Conservation (phyloP, 2,888 invertebrate species). For the Drosophila birchii region DNA sequence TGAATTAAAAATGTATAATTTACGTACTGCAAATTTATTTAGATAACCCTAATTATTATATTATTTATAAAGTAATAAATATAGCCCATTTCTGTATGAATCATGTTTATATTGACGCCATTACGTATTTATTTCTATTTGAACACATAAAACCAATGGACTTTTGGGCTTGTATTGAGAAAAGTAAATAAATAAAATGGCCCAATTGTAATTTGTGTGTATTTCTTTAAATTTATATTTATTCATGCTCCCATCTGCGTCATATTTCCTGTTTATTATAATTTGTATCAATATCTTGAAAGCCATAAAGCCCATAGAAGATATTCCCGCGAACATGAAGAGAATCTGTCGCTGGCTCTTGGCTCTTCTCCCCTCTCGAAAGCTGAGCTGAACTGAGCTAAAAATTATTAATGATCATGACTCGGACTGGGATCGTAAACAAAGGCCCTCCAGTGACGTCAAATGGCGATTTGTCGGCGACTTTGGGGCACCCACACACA, state of each 20-base stretch:
- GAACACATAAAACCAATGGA: background rate
- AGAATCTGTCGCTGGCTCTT: slow-evolving; percentile 2
- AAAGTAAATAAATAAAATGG: slow-evolving; percentile 6
- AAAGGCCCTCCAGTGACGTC: slow-evolving; percentile 64
- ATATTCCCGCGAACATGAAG: slow-evolving; percentile 8
- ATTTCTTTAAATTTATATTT: background rate
- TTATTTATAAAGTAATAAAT: background rate
- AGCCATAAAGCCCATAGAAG: slow-evolving; percentile 6
- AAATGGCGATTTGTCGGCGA: slow-evolving; percentile 33
- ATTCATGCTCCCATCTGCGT: slow-evolving; percentile 14
- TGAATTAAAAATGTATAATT: background rate
- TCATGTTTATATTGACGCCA: background rate
- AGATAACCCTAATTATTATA: background rate
- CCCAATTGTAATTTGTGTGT: slow-evolving; percentile 6
- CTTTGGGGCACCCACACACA: slow-evolving; percentile 37
- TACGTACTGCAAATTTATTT: background rate
- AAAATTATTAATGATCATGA: slow-evolving; percentile 66
- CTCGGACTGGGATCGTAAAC: slow-evolving; percentile 41
- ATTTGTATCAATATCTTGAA: slow-evolving; percentile 24
- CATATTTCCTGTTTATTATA: slow-evolving; percentile 23
- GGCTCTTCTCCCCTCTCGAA: background rate
- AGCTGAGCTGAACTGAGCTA: slow-evolving; percentile 2
- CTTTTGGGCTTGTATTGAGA: background rate
- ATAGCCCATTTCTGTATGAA: background rate
- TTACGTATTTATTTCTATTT: slow-evolving; percentile 2